Conservation (phyloP, 2,113 vertebrate species). For the Elephas maximus region DNA sequence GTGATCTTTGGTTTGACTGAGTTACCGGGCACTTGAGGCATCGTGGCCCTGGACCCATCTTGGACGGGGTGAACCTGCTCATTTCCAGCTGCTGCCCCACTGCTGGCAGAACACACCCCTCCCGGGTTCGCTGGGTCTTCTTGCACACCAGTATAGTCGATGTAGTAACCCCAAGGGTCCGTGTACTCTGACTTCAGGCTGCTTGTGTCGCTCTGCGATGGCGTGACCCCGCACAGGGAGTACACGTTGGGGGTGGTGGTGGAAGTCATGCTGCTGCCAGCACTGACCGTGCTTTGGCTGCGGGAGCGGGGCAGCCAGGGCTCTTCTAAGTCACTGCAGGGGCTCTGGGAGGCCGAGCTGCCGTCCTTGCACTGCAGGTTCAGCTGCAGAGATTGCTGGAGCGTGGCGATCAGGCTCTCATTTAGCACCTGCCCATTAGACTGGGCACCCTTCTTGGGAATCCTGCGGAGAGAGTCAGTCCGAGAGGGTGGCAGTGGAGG, state of each 20-base stretch:
- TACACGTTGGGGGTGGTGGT: conserved; percentile 91
- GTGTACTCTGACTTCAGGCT: conserved; percentile 96
- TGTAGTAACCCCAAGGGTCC: conserved; percentile 97
- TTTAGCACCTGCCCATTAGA: conserved; percentile 92
- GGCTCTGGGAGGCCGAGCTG: conserved; percentile 95
- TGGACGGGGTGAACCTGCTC: conserved; percentile 86
- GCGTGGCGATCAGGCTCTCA: conserved; percentile 94
- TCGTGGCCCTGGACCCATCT: conserved; percentile 82
- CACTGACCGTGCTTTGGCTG: conserved; percentile 96
- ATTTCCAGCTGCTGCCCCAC: conserved; percentile 81
- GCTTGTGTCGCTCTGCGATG: conserved; percentile 96
- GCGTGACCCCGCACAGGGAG: conserved; percentile 94
- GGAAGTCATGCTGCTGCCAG: conserved; percentile 93
- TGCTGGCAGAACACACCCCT: conserved; percentile 62
- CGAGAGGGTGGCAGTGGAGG: conserved; percentile 95
- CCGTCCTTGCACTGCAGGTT: conserved; percentile 92
- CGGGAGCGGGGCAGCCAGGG: conserved; percentile 95
- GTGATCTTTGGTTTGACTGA: conserved; percentile 90
- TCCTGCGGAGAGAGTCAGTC: conserved; percentile 95
- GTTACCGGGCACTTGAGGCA: conserved; percentile 83
- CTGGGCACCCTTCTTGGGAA: conserved; percentile 90
- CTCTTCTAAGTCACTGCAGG: conserved; percentile 97
- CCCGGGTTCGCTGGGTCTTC: conserved; percentile 88
- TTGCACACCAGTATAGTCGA: conserved; percentile 89
- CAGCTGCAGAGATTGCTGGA: conserved; percentile 96